phyloP scores from a whole-genome alignment of 2,888 invertebrate genomes.

The Cacoxenus indagator region DNA sequence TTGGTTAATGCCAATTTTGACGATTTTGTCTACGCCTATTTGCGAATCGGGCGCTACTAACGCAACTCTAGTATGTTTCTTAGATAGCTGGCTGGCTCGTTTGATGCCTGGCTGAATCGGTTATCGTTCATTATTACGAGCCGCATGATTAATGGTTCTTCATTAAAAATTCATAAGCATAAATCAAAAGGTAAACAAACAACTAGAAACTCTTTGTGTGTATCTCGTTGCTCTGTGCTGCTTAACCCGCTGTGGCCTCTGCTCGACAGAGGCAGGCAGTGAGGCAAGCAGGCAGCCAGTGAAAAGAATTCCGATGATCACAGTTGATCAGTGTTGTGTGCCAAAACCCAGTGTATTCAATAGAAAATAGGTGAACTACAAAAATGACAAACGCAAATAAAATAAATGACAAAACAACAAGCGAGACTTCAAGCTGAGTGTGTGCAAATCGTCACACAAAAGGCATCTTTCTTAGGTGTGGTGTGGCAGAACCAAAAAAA shows the following conservation, averaged over 20 bases:
- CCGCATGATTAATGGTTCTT: slow-evolving; percentile 57
- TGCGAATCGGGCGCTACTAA: slow-evolving; percentile 9
- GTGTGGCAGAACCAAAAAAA: slow-evolving; percentile 20
- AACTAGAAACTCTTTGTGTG: slow-evolving; percentile 17
- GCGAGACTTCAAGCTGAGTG: slow-evolving; percentile 5
- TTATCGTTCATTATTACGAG: slow-evolving; percentile 6
- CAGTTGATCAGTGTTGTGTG: neutral
- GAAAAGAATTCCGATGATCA: neutral
- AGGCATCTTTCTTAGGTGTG: slow-evolving; percentile 18
- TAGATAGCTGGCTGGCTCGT: slow-evolving; percentile 34
- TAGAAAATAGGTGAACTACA: slow-evolving; percentile 37
- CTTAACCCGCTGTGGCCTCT: slow-evolving; percentile 20
- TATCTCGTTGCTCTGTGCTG: neutral
- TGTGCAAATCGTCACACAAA: neutral
- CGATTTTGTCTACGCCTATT: neutral
- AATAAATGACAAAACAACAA: slow-evolving; percentile 45
- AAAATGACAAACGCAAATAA: slow-evolving; percentile 41
- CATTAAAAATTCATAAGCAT: slow-evolving; percentile 59
- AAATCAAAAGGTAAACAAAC: slow-evolving; percentile 39
- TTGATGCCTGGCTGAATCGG: too few relatives aligned
- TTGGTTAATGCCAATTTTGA: neutral
- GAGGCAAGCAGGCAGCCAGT: neutral
- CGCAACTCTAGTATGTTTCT: neutral
- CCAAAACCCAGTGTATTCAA: slow-evolving; percentile 36
- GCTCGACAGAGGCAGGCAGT: slow-evolving; percentile 26